Evolutionary conservation across 2,888 invertebrate genomes (phyloP).

Genomic region (Tyria jacobaeae): DNA sequence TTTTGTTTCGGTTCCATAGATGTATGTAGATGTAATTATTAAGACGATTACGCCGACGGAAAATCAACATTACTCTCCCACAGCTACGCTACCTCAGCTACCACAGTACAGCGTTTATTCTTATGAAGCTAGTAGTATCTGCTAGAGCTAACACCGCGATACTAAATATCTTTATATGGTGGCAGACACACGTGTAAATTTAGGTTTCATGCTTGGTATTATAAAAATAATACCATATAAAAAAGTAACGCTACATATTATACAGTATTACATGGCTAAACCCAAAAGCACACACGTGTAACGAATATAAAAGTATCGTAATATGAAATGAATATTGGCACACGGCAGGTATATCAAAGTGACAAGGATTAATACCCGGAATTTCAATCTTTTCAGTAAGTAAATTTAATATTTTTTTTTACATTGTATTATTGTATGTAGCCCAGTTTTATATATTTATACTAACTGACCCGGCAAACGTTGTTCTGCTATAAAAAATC

Average conservation of each 20-base stretch:
- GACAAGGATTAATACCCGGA: constrained; percentile 11
- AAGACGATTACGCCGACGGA: no score
- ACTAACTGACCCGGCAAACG: no score
- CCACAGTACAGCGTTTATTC: no score
- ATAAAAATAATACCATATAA: neutral
- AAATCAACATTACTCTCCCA: no score
- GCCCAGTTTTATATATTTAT: neutral
- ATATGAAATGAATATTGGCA: constrained; percentile 9
- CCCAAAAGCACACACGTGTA: constrained; percentile 15
- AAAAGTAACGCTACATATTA: neutral
- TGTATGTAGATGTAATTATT: no score
- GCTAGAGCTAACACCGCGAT: no score
- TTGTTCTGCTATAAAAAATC: no score
- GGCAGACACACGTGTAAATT: neutral
- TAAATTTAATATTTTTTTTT: neutral
- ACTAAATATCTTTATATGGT: no score
- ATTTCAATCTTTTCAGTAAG: neutral
- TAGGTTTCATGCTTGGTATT: neutral
- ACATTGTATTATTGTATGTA: neutral
- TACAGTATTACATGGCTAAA: constrained; percentile 19
- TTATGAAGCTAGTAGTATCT: no score
- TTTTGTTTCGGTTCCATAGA: no score
- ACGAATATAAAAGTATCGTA: constrained; percentile 11
- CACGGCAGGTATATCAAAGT: neutral
- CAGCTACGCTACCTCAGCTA: no score